Percentiles rank a stretch among this genome's conserved stretches.
Conservation (phyloP, 1,140 invertebrate species). For the Gonatopus flavifemur region DNA sequence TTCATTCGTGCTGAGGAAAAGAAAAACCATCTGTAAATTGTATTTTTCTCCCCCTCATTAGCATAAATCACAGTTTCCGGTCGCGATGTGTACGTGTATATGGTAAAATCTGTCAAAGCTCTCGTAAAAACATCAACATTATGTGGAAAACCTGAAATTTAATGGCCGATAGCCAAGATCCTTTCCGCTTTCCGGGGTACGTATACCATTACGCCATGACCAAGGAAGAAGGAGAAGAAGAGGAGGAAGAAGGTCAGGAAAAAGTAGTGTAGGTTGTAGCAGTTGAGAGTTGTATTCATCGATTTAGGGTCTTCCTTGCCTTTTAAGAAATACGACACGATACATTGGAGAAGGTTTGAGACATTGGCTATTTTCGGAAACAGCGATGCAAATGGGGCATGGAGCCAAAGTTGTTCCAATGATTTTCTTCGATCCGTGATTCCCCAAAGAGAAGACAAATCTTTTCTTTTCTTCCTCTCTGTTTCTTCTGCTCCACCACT, state of each 20-base stretch:
- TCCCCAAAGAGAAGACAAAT: neutral
- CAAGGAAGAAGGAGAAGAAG: slow-evolving; percentile 1
- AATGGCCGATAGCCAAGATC: too few species aligned
- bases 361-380: slow-evolving; percentile 52
- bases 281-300: slow-evolving; percentile 10
- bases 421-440: slow-evolving; percentile 27
- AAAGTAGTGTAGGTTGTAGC: slow-evolving; percentile 14
- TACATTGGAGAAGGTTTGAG: slow-evolving; percentile 28
- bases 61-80: too few species aligned
- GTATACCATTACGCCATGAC: too few species aligned
- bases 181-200: too few species aligned
- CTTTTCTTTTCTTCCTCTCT: neutral
- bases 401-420: slow-evolving; percentile 35
- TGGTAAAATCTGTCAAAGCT: too few species aligned
- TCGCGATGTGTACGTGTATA: too few species aligned
- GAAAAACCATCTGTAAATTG: too few species aligned
- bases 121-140: too few species aligned
- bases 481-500: neutral
- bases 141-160: too few species aligned
- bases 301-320: slow-evolving; percentile 38
- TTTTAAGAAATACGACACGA: slow-evolving; percentile 44
- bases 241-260: neutral
- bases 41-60: too few species aligned
- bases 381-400: slow-evolving; percentile 43
- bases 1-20: too few species aligned